These are phyloP conservation scores for Tachina lurida DNA, from an alignment of 2,888 invertebrate species.

Conservation along the genomic window DNA sequence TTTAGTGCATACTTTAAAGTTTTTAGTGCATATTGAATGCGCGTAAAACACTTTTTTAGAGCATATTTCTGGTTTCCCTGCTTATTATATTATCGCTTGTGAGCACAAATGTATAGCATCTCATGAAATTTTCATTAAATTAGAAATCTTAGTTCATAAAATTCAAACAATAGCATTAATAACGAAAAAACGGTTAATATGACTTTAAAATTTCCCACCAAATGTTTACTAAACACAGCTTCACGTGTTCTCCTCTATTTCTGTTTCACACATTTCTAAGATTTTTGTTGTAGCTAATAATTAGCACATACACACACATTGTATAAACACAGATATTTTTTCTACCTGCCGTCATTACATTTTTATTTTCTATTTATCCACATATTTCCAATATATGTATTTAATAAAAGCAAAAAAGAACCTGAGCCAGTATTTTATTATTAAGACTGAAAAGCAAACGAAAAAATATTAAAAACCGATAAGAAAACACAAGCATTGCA, in stretches of 20 bases:
- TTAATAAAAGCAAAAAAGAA: background rate
- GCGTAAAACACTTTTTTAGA: too few relatives aligned
- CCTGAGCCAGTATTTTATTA: too few relatives aligned
- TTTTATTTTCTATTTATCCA: constrained; percentile 42
- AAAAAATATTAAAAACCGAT: constrained; percentile 39
- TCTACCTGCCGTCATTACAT: constrained; percentile 12
- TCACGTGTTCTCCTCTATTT: constrained; percentile 63
- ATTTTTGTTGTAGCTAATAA: constrained; percentile 16
- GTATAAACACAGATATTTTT: background rate
- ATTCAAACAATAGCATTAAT: background rate
- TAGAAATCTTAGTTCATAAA: background rate
- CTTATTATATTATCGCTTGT: too few relatives aligned
- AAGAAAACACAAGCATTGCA: constrained; percentile 22
- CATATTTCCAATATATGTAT: constrained; percentile 15
- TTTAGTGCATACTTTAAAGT: too few relatives aligned
- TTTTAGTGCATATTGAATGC: too few relatives aligned
- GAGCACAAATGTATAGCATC: too few relatives aligned
- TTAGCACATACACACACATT: background rate
- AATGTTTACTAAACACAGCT: constrained; percentile 68
- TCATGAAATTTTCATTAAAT: too few relatives aligned
- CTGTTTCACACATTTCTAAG: constrained; percentile 1
- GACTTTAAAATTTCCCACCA: background rate
- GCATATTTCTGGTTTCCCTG: too few relatives aligned
- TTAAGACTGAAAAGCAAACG: background rate
- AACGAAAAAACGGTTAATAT: background rate